phyloP scores from a whole-genome alignment of 2,113 vertebrate genomes.

The Mormyrus iriodes region DNA sequence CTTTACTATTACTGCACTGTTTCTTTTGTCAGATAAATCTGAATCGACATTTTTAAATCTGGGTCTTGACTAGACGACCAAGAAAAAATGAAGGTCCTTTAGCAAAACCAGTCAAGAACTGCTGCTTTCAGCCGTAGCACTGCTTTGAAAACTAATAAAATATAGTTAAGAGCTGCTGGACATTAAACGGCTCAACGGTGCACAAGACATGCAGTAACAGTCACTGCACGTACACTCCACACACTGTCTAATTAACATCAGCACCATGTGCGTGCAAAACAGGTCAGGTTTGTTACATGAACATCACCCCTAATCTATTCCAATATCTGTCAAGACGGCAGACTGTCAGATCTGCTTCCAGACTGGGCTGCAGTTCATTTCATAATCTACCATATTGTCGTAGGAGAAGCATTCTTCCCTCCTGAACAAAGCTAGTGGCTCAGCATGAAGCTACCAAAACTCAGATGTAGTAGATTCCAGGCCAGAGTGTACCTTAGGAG shows the following conservation, averaged over 20 bases:
- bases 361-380: not conserved
- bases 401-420: not conserved
- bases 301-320: not conserved
- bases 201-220: not conserved
- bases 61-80: not conserved
- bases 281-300: not conserved
- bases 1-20: not conserved
- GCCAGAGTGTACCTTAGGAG: not conserved
- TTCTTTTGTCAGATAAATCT: not conserved
- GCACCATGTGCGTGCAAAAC: not conserved
- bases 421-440: not conserved
- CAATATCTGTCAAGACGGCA: not conserved
- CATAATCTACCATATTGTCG: not conserved
- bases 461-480: slow-evolving; percentile 1
- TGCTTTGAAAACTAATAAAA: not conserved
- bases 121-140: not conserved
- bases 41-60: not conserved
- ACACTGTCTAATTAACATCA: not conserved
- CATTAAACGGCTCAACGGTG: not conserved
- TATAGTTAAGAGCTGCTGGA: not conserved
- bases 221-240: not conserved
- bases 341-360: slow-evolving; percentile 1
- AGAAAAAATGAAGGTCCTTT: not conserved
- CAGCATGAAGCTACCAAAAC: not conserved
- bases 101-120: not conserved